Conservation (phyloP, 2,113 vertebrate genomes). For the Butastur rufipennis region DNA sequence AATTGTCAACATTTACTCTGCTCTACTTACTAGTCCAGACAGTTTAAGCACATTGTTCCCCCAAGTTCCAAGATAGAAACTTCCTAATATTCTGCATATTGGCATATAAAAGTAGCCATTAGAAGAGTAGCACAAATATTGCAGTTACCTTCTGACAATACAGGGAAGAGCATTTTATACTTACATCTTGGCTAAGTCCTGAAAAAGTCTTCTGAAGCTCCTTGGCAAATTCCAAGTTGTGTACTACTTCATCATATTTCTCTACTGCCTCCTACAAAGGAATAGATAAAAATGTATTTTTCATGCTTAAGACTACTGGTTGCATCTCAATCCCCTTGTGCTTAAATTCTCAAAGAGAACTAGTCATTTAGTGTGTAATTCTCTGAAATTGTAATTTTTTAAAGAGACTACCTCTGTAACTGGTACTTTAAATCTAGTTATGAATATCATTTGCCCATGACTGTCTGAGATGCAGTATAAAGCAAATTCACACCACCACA, state of each 20-base stretch:
- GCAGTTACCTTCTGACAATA: neutral
- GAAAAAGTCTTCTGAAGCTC: slow-evolving; percentile 93
- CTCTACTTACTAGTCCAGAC: neutral
- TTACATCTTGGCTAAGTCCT: slow-evolving; percentile 88
- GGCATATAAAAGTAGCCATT: neutral
- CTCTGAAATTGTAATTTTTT: neutral
- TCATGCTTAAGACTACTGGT: neutral
- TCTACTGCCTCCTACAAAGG: slow-evolving; percentile 85
- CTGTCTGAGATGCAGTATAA: neutral
- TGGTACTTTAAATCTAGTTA: neutral
- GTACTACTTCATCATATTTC: slow-evolving; percentile 91
- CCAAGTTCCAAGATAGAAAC: neutral
- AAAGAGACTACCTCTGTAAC: neutral
- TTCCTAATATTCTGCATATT: neutral
- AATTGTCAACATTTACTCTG: neutral
- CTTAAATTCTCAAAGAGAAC: neutral
- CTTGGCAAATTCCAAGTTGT: slow-evolving; percentile 90
- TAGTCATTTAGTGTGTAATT: neutral
- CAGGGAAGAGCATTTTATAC: neutral
- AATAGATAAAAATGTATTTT: neutral
- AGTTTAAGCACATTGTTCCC: neutral
- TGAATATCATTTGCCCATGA: neutral
- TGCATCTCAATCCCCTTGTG: neutral
- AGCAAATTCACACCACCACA: neutral
- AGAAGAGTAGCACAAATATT: neutral